Evolutionary conservation across 2,113 vertebrate species (phyloP).

Genomic region (Condylura cristata): DNA sequence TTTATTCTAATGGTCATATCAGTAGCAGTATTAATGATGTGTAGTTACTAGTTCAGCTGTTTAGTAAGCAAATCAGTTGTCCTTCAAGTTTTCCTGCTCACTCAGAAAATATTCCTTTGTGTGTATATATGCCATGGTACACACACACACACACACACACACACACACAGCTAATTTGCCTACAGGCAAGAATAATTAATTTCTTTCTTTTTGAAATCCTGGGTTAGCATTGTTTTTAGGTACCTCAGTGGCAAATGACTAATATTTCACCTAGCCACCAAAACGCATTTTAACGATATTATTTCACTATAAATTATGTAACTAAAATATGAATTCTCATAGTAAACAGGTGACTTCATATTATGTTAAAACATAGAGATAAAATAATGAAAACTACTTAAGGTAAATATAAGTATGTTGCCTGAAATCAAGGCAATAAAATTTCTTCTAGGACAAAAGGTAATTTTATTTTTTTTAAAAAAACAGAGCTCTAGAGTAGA

Average conservation of each 20-base stretch:
- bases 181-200: slow-evolving; percentile 21
- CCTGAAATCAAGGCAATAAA: neutral
- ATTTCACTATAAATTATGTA: neutral
- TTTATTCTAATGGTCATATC: neutral
- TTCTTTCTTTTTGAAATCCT: slow-evolving; percentile 34
- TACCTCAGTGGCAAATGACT: slow-evolving; percentile 29
- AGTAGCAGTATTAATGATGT: slow-evolving; percentile 69
- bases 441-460: neutral
- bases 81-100: neutral
- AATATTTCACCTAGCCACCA: slow-evolving; percentile 52
- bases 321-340: slow-evolving; percentile 26
- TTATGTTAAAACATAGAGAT: slow-evolving; percentile 61
- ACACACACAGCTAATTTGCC: too few relatives aligned
- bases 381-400: slow-evolving; percentile 34
- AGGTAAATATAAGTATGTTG: neutral
- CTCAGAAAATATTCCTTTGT: slow-evolving; percentile 49
- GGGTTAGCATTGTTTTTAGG: neutral
- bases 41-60: slow-evolving; percentile 49
- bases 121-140: neutral
- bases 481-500: neutral
- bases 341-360: slow-evolving; percentile 54
- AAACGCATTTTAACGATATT: slow-evolving; percentile 61
- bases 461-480: neutral
- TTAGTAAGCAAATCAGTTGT: slow-evolving; percentile 71
- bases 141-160: neutral